Percentiles rank a stretch among this genome's conserved stretches.
Evolutionary conservation across 2,888 invertebrate genomes (phyloP).

Genomic region (Phortica okadai): DNA sequence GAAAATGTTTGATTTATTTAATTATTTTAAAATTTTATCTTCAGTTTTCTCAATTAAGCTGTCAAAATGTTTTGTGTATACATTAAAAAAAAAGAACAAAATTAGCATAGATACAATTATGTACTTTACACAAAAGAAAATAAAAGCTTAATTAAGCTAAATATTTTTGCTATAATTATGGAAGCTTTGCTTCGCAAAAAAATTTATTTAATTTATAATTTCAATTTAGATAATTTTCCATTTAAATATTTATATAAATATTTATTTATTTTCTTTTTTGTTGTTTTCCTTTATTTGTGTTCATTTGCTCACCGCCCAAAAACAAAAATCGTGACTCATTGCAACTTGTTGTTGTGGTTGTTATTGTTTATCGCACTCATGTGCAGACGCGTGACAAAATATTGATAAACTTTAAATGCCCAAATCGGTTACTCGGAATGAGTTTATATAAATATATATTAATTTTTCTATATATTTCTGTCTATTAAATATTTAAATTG

Average conservation of each 20-base stretch:
- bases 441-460: slow-evolving; percentile 47
- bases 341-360: background rate
- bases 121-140: background rate
- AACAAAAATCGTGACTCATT: background rate
- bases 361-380: too few relatives aligned
- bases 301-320: slow-evolving; percentile 39
- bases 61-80: too few relatives aligned
- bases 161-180: slow-evolving; percentile 36
- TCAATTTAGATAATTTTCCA: slow-evolving; percentile 12
- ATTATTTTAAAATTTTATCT: background rate
- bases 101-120: background rate
- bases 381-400: background rate
- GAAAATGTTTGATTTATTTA: slow-evolving; percentile 19
- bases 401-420: background rate
- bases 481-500: too few relatives aligned
- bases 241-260: slow-evolving; percentile 45
- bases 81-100: too few relatives aligned
- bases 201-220: slow-evolving; percentile 56
- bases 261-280: slow-evolving; percentile 43
- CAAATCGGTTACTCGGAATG: slow-evolving; percentile 12
- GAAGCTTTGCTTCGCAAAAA: slow-evolving; percentile 61
- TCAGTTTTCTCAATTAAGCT: background rate
- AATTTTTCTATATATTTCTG: background rate
- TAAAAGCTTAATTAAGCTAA: slow-evolving; percentile 1
- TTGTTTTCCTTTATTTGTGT: slow-evolving; percentile 32